phyloP scores from a whole-genome alignment of 2,797 vertebrate species.

The Sylvilagus floridanus region DNA sequence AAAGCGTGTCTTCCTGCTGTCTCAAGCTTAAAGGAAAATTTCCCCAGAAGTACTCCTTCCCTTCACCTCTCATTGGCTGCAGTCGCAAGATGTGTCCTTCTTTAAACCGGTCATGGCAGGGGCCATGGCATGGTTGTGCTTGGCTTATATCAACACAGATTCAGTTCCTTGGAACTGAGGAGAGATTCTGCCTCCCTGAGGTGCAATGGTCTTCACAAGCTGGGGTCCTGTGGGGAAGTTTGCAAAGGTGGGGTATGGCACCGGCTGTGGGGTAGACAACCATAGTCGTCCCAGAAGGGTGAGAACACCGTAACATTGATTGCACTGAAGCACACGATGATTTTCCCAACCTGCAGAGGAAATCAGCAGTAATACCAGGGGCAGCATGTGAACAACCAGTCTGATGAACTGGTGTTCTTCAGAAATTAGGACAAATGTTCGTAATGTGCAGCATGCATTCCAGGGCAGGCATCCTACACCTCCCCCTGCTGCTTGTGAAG shows the following conservation, averaged over 20 bases:
- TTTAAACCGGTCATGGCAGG: background rate
- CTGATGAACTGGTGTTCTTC: background rate
- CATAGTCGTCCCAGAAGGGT: background rate
- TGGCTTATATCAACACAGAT: background rate
- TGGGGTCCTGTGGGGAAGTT: background rate
- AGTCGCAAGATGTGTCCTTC: background rate
- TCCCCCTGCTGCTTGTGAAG: background rate
- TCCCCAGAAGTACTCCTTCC: background rate
- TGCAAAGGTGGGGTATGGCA: background rate
- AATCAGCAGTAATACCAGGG: background rate
- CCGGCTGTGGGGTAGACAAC: too few relatives aligned
- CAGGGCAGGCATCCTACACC: background rate
- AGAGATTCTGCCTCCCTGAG: background rate
- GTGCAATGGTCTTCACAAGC: background rate
- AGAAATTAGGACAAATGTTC: background rate
- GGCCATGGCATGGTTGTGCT: background rate
- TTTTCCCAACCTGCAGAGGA: background rate
- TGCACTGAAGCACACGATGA: background rate
- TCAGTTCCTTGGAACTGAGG: background rate
- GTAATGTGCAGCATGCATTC: background rate
- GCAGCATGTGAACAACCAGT: background rate
- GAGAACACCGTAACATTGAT: background rate
- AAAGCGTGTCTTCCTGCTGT: background rate
- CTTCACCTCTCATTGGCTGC: background rate
- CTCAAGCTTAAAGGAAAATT: conserved; percentile 5